phyloP scores from a whole-genome alignment of 2,797 vertebrate genomes.

The Lacerta agilis region DNA sequence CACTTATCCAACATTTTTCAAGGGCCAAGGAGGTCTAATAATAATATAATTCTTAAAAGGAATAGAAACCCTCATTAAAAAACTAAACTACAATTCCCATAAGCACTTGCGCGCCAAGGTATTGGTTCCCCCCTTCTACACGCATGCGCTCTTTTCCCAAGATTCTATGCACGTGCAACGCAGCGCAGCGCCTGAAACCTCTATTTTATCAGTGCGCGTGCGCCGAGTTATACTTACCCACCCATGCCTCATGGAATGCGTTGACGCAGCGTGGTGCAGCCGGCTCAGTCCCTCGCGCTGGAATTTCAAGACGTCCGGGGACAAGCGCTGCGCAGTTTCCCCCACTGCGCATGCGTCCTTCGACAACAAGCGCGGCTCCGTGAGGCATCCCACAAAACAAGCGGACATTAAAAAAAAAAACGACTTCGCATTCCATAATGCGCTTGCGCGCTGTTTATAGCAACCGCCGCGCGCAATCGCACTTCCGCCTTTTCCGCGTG shows the following conservation, averaged over 20 bases:
- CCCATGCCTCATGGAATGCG: neutral
- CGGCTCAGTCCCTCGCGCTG: neutral
- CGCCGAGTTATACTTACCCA: neutral
- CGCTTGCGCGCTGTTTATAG: neutral
- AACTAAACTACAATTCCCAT: constrained; percentile 15
- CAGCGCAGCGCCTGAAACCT: rapidly evolving
- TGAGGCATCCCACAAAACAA: too few relatives aligned
- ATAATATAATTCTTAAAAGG: neutral
- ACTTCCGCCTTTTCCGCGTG: neutral
- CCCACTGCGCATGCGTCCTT: neutral
- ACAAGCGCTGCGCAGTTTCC: neutral
- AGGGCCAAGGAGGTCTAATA: neutral
- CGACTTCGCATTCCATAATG: too few relatives aligned
- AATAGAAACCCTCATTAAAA: neutral
- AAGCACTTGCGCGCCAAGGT: neutral
- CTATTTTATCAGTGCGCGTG: neutral
- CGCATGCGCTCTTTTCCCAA: neutral
- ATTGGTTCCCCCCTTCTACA: too few relatives aligned
- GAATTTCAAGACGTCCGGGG: neutral
- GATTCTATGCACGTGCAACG: neutral
- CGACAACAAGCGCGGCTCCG: too few relatives aligned
- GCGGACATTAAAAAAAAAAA: neutral
- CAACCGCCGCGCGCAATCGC: neutral
- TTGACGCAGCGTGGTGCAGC: neutral
- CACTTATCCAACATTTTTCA: neutral